Percentiles rank a stretch among this genome's conserved stretches.
phyloP scores from a whole-genome alignment of 2,113 vertebrate species.

The Aspiorhynchus laticeps region DNA sequence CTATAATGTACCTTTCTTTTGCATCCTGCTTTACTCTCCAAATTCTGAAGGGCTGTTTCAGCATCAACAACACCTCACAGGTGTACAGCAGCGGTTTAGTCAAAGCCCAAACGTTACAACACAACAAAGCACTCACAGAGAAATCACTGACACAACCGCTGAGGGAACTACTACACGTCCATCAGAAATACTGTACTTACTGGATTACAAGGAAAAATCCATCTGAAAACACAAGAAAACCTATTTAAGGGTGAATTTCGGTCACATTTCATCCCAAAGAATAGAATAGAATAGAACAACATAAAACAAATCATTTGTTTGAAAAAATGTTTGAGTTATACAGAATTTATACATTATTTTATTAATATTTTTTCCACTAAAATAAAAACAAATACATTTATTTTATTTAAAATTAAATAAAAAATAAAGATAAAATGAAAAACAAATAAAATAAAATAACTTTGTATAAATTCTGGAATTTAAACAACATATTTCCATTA shows the following conservation, averaged over 20 bases:
- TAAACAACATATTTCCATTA: no score
- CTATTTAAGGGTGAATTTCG: not conserved
- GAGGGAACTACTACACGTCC: not conserved
- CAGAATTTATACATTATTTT: no score
- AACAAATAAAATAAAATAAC: no score
- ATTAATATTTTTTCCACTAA: not conserved
- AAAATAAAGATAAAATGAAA: not conserved
- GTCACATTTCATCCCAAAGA: no score
- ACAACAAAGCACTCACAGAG: conserved; percentile 8
- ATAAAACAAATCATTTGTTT: no score
- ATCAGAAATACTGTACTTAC: not conserved
- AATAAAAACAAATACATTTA: not conserved
- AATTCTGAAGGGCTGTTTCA: conserved; percentile 12
- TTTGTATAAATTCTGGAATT: no score
- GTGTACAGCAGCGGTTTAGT: not conserved
- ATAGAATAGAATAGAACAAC: no score
- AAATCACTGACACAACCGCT: not conserved
- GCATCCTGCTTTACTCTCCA: conserved; percentile 53
- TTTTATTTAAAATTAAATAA: no score
- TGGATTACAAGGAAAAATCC: not conserved
- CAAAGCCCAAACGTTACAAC: not conserved
- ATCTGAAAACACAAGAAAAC: not conserved
- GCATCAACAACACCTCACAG: conserved; percentile 8
- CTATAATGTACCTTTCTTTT: conserved; percentile 70
- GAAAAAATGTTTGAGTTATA: no score